Percentiles rank a stretch among this genome's conserved stretches.
Conservation (phyloP, 2,797 vertebrate species). For the Choloepus didactylus region DNA sequence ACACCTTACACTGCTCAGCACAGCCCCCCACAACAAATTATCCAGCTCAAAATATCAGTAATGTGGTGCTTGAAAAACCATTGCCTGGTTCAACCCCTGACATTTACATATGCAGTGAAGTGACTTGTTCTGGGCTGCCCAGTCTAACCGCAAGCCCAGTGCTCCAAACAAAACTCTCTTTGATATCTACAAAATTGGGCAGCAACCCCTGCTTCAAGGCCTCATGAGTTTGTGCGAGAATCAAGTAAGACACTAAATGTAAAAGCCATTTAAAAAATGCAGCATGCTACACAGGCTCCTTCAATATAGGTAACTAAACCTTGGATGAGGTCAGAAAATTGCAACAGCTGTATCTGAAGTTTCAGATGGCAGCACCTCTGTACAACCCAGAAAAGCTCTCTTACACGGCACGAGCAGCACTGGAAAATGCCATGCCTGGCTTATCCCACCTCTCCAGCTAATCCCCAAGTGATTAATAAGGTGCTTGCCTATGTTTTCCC, state of each 20-base stretch:
- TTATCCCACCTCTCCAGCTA: slow-evolving; percentile 77
- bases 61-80: background rate
- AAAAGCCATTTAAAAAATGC: background rate
- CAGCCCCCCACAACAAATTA: background rate
- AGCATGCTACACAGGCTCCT: background rate
- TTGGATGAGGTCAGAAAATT: slow-evolving; percentile 10
- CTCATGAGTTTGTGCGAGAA: background rate
- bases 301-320: background rate
- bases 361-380: slow-evolving; percentile 71
- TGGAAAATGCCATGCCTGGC: slow-evolving; percentile 76
- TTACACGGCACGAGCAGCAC: slow-evolving; percentile 62
- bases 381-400: slow-evolving; percentile 71
- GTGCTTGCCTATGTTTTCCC: slow-evolving; percentile 71
- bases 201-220: background rate
- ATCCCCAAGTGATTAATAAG: slow-evolving; percentile 82
- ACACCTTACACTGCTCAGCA: background rate
- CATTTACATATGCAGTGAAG: background rate
- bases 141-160: background rate
- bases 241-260: background rate
- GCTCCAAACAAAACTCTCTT: background rate
- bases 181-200: background rate
- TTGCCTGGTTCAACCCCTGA: background rate
- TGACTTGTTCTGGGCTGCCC: background rate
- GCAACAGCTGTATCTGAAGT: background rate
- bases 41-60: background rate